Base-by-base conservation (phyloP, 2,888 invertebrate genomes). In the Xestia xanthographa region DNA sequence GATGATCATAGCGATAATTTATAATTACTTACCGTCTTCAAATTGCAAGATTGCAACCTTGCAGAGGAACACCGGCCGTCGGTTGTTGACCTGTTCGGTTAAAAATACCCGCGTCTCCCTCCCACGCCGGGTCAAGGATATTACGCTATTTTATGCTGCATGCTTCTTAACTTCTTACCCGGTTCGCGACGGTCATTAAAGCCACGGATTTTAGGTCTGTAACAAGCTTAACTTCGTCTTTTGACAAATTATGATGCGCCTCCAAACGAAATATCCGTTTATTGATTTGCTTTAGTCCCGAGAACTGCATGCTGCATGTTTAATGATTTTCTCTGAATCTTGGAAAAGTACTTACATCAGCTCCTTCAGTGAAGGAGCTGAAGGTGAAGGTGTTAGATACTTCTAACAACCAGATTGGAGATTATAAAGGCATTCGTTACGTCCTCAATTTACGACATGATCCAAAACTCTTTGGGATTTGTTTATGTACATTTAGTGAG, bases 101-200 rank as follows among this genome's bases (percentile, higher is more conserved):
- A 94, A 94, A 95, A 94, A 94, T 94, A 94, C 90, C 88, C 84
- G 90, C 89, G 86, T 87, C 89, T 92, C 90, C 92, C 92, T 93
- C 93, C 94, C 93, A 94, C 94, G 92, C 88, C 92, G 90, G 94
- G 94, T 94, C 94, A 95, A 94, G 95, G 94, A 91, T 92, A 90
- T 89, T 83, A 86, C 82, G 85, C 85, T 89, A 89, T 90, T 87
- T 89, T 88, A 88, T 90, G 85, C 85, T 87, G 87, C 78, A 88
- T 88, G 84, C 79, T 86, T 86, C 80, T 88, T 86, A 79, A 86
- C 77, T 84, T 85, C 80, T 89, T 86, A 79, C 79, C 69, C 34
- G 73, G 73, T 79, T 79, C 72, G 62, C 65, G 71, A 22, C 75
- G 72, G 67, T 50, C 53, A 78, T 76, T 77, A 81, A 69, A 85